phyloP scores from a whole-genome alignment of 2,888 invertebrate species.

The Asteroscopus sphinx region DNA sequence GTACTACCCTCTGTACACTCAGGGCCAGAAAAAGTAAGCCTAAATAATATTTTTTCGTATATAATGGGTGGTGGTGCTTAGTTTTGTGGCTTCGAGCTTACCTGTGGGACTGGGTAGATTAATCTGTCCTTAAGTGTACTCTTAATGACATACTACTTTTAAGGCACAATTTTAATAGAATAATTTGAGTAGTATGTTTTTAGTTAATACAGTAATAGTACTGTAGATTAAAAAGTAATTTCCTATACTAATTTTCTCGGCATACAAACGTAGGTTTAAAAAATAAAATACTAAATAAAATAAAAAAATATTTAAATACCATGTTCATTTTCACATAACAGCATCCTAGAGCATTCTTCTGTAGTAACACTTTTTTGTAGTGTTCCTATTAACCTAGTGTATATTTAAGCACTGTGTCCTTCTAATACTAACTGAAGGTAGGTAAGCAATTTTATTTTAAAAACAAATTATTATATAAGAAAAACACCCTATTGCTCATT shows the following conservation, averaged over 20 bases:
- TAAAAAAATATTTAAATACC: constrained; percentile 37
- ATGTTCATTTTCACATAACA: constrained; percentile 52
- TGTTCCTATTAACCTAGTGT: constrained; percentile 49
- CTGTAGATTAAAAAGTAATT: constrained; percentile 45
- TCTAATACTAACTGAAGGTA: constrained; percentile 24
- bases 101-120: constrained; percentile 58
- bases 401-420: constrained; percentile 49
- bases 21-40: constrained; percentile 66
- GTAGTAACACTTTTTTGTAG: constrained; percentile 53
- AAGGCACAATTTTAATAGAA: constrained; percentile 41
- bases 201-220: constrained; percentile 49
- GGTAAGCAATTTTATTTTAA: constrained; percentile 24
- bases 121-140: constrained; percentile 78
- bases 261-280: constrained; percentile 29
- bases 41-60: constrained; percentile 34
- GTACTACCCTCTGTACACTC: constrained; percentile 74
- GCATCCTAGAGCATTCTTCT: constrained; percentile 53
- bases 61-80: constrained; percentile 60
- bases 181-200: constrained; percentile 45
- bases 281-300: constrained; percentile 41
- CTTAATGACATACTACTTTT: constrained; percentile 56
- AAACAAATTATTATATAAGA: constrained; percentile 15
- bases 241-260: constrained; percentile 42
- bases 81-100: constrained; percentile 68
- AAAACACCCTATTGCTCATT: constrained; percentile 21